Conservation (phyloP, 2,113 vertebrate genomes). For the Grus americana region DNA sequence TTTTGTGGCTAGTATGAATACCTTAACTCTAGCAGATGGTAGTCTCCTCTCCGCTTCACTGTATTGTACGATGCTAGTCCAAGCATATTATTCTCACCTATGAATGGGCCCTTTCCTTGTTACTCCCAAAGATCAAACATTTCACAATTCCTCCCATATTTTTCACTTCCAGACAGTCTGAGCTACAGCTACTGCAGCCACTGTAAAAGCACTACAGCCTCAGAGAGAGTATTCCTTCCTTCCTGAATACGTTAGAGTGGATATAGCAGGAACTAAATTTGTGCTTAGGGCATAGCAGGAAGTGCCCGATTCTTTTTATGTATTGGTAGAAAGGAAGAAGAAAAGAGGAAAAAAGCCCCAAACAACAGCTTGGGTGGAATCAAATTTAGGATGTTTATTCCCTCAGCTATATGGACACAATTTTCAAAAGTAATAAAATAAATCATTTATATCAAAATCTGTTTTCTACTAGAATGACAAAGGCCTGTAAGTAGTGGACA, state of each 20-base stretch:
- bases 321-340: not conserved
- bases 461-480: not conserved
- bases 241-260: slow-evolving; percentile 26
- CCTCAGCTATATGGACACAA: not conserved
- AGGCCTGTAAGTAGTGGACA: not conserved
- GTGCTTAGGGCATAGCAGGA: slow-evolving; percentile 8
- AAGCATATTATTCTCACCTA: slow-evolving; percentile 39
- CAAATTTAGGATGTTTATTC: not conserved
- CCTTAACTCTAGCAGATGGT: not conserved
- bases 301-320: slow-evolving; percentile 2
- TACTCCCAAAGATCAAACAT: slow-evolving; percentile 36
- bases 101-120: not conserved
- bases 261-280: slow-evolving; percentile 16
- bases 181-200: slow-evolving; percentile 19
- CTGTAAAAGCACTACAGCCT: not conserved
- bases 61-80: slow-evolving; percentile 4
- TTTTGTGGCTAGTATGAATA: not conserved
- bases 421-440: not conserved
- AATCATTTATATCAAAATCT: not conserved
- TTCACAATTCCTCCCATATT: not conserved
- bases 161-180: not conserved
- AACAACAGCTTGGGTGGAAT: not conserved
- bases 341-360: not conserved
- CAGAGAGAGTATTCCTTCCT: slow-evolving; percentile 39
- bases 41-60: not conserved